These are phyloP conservation scores for Phasia obesa DNA, from an alignment of 2,888 invertebrate genomes.

Conservation along the genomic window DNA sequence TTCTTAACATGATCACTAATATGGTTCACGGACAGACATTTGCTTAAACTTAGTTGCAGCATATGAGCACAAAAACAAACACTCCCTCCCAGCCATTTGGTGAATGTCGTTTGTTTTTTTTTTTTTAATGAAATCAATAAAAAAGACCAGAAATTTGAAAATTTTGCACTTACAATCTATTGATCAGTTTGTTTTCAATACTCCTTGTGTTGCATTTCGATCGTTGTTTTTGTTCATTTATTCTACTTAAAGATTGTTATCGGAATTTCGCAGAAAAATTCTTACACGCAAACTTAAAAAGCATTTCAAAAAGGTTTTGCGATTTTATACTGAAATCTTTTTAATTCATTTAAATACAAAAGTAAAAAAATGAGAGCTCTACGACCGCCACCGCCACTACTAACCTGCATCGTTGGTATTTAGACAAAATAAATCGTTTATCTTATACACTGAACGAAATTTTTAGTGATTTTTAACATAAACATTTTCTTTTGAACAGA, in stretches of 20 bases:
- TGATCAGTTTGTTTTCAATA: slow-evolving; percentile 47
- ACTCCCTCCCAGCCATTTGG: slow-evolving; percentile 25
- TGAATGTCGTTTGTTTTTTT: slow-evolving; percentile 38
- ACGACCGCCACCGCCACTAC: slow-evolving; percentile 11
- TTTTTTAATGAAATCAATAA: slow-evolving; percentile 37
- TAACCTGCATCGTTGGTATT: slow-evolving; percentile 11
- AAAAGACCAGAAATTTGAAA: slow-evolving; percentile 25
- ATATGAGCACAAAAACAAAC: neutral
- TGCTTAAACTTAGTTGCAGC: neutral
- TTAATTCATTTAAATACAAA: neutral
- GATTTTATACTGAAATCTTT: slow-evolving; percentile 59
- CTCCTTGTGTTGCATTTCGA: slow-evolving; percentile 7
- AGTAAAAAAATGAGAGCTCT: slow-evolving; percentile 1
- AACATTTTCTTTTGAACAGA: too few relatives aligned
- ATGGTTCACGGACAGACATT: slow-evolving; percentile 40
- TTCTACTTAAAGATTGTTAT: slow-evolving; percentile 64
- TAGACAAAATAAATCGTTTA: slow-evolving; percentile 27
- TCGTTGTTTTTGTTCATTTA: slow-evolving; percentile 39
- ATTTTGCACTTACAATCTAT: slow-evolving; percentile 54
- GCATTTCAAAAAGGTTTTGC: slow-evolving; percentile 56
- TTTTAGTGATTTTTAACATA: neutral
- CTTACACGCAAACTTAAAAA: slow-evolving; percentile 71
- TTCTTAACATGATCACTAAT: slow-evolving; percentile 67
- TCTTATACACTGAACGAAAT: slow-evolving; percentile 34
- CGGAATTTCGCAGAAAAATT: slow-evolving; percentile 70